Percentiles rank a stretch among this genome's conserved stretches.
Evolutionary conservation across 2,888 invertebrate species (phyloP).

Genomic region (Sphaeridia pumilis): DNA sequence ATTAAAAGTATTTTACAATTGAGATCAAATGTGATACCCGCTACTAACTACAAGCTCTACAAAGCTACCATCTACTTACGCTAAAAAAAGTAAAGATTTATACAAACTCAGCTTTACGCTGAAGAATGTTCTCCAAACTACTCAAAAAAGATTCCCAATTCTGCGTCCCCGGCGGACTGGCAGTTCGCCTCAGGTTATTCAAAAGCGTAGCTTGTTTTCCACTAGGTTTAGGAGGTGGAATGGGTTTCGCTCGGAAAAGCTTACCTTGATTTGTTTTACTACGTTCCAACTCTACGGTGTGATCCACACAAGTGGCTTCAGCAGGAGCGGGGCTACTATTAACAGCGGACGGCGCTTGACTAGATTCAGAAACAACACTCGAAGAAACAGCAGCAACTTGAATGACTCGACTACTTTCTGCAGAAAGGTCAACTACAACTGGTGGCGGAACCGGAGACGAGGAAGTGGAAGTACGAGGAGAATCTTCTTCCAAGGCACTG

Average conservation of each 20-base stretch:
- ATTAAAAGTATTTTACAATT: not conserved
- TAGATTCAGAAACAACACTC: not conserved
- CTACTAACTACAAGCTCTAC: not conserved
- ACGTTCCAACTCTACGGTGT: conserved; percentile 19
- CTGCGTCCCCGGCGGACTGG: not conserved
- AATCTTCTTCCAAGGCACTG: conserved; percentile 1
- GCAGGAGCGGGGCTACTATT: too few relatives aligned
- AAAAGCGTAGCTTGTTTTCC: too few relatives aligned
- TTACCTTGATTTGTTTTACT: conserved; percentile 33
- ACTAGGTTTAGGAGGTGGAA: conserved; percentile 9
- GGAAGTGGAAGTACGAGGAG: not conserved
- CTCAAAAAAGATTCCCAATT: conserved; percentile 30
- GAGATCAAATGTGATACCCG: not conserved
- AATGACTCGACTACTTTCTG: too few relatives aligned
- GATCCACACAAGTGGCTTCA: conserved; percentile 15
- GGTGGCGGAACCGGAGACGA: conserved; percentile 17
- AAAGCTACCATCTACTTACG: not conserved
- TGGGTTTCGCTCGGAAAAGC: conserved; percentile 18
- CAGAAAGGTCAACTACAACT: conserved; percentile 16
- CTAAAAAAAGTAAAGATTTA: too few relatives aligned
- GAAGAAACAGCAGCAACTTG: not conserved
- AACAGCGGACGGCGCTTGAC: conserved; percentile 1
- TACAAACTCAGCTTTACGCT: conserved; percentile 32
- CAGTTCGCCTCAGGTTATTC: not conserved
- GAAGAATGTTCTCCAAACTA: conserved; percentile 29